A percentile compares a stretch with the other conserved stretches of the same genome.
Conservation (phyloP, 2,797 vertebrate species). For the Anabacerthia variegaticeps region DNA sequence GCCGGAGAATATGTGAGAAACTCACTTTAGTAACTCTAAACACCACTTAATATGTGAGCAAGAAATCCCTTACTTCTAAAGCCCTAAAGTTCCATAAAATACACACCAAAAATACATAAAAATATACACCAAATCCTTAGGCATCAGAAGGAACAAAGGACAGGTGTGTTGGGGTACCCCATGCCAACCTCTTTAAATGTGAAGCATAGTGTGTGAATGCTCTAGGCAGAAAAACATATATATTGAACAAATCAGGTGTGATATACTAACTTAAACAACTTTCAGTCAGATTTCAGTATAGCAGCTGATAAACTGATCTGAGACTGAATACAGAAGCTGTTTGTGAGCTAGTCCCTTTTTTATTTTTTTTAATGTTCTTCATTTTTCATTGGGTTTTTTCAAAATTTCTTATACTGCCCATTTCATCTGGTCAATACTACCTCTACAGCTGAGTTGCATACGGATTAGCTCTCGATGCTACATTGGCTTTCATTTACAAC, state of each 20-base stretch:
- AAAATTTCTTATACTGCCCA: neutral
- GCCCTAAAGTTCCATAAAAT: no score
- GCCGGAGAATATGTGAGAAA: no score
- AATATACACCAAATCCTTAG: no score
- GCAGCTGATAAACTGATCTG: neutral
- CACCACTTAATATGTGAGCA: no score
- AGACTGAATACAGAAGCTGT: neutral
- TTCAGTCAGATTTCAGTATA: neutral
- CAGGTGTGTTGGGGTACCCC: accelerated
- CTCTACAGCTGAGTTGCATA: neutral
- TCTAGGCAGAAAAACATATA: neutral
- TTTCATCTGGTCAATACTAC: neutral
- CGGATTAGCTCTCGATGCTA: neutral
- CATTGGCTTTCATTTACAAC: neutral
- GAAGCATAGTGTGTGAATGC: neutral
- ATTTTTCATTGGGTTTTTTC: neutral
- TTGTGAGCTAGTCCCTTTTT: neutral
- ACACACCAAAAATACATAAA: no score
- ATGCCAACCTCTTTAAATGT: neutral
- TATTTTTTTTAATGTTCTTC: no score
- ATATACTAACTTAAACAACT: neutral
- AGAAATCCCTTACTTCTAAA: no score
- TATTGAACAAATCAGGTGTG: neutral
- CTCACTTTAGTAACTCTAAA: no score
- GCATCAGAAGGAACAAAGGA: neutral